Evolutionary conservation across 2,113 vertebrate genomes (phyloP).

Genomic region (Australoheros scitulus): DNA sequence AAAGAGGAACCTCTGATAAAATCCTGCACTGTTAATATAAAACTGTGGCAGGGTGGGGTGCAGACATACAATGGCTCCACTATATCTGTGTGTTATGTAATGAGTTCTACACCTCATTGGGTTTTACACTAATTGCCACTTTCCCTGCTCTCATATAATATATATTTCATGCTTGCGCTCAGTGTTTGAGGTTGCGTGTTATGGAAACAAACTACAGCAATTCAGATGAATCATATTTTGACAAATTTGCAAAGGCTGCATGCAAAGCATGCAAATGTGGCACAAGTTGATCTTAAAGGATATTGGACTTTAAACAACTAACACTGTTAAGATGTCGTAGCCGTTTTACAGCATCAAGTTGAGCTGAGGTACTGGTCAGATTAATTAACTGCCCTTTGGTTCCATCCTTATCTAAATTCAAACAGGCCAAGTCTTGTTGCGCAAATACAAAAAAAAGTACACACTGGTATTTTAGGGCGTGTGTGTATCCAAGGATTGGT

Average conservation of each 20-base stretch:
- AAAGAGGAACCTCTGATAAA: background rate
- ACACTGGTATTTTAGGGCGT: background rate
- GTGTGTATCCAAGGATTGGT: background rate
- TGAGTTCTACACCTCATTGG: slow-evolving; percentile 39
- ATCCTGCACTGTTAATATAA: background rate
- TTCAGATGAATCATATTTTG: background rate
- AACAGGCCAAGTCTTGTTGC: slow-evolving; percentile 38
- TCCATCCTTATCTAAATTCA: slow-evolving; percentile 55
- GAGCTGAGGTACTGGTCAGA: slow-evolving; percentile 18
- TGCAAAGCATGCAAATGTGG: no score
- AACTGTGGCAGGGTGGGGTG: slow-evolving; percentile 7
- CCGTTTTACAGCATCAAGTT: background rate
- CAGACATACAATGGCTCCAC: background rate
- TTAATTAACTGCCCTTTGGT: slow-evolving; percentile 47
- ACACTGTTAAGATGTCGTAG: background rate
- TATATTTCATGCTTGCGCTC: slow-evolving; percentile 36
- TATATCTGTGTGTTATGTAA: slow-evolving; percentile 48
- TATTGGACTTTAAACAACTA: background rate
- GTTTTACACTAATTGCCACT: slow-evolving; percentile 34
- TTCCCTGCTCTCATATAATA: slow-evolving; percentile 20
- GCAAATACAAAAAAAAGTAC: slow-evolving; percentile 47
- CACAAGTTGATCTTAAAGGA: background rate
- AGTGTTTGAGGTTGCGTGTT: slow-evolving; percentile 3
- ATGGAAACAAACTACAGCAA: slow-evolving; percentile 23
- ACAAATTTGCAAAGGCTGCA: background rate